These are phyloP conservation scores for Antedon mediterranea DNA, from an alignment of 53 echinoderm and acorn worm genomes.

Conservation along the genomic window DNA sequence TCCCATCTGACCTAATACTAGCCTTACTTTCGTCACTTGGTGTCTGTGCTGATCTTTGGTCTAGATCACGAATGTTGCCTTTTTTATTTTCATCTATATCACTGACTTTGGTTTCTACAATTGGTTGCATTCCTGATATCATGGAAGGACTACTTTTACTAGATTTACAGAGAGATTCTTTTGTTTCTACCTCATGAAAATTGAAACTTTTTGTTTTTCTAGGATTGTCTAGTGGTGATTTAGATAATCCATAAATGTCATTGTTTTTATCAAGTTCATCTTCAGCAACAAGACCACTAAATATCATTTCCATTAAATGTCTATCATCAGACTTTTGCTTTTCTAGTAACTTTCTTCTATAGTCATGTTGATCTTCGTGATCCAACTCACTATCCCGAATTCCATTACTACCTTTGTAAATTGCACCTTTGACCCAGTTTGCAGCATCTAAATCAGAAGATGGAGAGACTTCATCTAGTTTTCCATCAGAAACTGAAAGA, in stretches of 20 bases:
- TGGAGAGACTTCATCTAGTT: neutral
- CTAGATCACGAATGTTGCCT: neutral
- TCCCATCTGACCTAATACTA: neutral
- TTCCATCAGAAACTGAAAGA: neutral
- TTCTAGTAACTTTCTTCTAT: neutral
- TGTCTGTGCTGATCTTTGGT: neutral
- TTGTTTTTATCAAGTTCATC: neutral
- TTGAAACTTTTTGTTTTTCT: neutral
- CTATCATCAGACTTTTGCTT: neutral
- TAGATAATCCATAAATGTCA: neutral
- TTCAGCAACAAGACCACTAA: neutral
- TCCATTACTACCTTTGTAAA: neutral
- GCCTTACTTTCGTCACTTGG: neutral
- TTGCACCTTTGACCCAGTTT: neutral
- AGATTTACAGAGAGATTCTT: neutral
- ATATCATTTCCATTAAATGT: constrained; percentile 1
- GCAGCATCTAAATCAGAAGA: neutral
- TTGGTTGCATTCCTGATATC: neutral
- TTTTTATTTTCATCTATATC: neutral
- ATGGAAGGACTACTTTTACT: neutral
- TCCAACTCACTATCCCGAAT: neutral
- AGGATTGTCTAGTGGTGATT: neutral
- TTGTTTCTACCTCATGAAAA: neutral
- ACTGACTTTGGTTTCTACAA: neutral
- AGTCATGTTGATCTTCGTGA: neutral